Base-by-base conservation (phyloP, 2,888 invertebrate genomes). In the Tiliacea citrago region DNA sequence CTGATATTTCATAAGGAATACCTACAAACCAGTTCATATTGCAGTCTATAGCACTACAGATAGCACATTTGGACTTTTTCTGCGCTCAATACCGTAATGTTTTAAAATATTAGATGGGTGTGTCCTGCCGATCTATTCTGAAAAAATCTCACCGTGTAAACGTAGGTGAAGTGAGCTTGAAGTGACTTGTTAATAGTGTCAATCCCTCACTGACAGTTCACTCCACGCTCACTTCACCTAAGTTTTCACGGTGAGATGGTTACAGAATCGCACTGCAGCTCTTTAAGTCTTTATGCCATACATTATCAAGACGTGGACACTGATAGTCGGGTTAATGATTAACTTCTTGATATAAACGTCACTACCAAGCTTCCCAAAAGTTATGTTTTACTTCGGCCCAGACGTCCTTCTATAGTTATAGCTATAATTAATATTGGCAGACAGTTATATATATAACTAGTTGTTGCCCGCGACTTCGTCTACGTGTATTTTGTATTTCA, bases 261-360 rank as follows among this genome's bases (percentile, higher is more conserved):
- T n/a, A n/a, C n/a, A n/a, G n/a, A n/a, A n/a, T n/a, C n/a, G n/a
- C n/a, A n/a, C n/a, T n/a, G n/a, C n/a, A n/a, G n/a, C n/a, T n/a
- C n/a, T n/a, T n/a, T n/a, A n/a, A n/a, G n/a, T n/a, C n/a, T 9
- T 2, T n/a, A 35, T 21, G 5, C 12, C 9, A 61, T 45, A 45
- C 4, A 3, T 5, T n/a, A n/a, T 2, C 10, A 5, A 49, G 3
- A 21, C 2, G 8, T 53, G 18, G 47, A 18, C 9, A n/a, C 18
- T 45, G 18, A 58, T 9, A n/a, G 29, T n/a, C 8, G 9, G 21
- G 29, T 53, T 72, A 60, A 75, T 53, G 60, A 79, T 75, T 47
- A 13, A 4, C 39, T 58, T 78, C 12, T 73, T 45, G 39, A 61
- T 24, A 13, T n/a, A 47, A 47, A n/a, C 35, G 39, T 39, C 39